Base-by-base conservation (phyloP, 2,888 invertebrate genomes). In the Drosophila anceps region DNA sequence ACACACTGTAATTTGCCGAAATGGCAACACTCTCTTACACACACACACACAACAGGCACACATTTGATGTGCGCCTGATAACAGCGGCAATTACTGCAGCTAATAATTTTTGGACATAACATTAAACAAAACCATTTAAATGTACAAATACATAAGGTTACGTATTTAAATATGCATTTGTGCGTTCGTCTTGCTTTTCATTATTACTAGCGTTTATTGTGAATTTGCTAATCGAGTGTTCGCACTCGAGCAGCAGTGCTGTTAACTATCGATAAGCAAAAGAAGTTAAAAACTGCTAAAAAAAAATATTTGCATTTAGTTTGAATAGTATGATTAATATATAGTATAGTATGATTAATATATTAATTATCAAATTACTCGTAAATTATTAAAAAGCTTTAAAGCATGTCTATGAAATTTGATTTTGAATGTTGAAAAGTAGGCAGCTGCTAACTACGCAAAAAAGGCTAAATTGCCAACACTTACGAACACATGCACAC, bases 61-160 rank as follows among this genome's bases (percentile, higher is more conserved):
- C 10, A 29, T 24, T 29, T 53, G 50, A 39, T 54, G n/a, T 24
- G 27, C n/a, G 55, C 66, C 66, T 64, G 81, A 85, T 83, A 82
- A 76, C 66, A 70, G 7, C 43, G 29, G 24, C 24, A 41, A 65
- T 76, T 61, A 44, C 50, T 50, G 54, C 54, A 54, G 51, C 43
- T 41, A 41, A 39, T 29, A 55, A 44, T 46, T 65, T 55, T 55
- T 35, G 31, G 24, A 41, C 48, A 20, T 18, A 43, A 24, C 15
- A 8, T 24, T 37, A 20, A 41, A 31, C 12, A 50, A 53, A 39
- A n/a, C n/a, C 29, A 43, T 27, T 20, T 12, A 33, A 6, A 53
- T 35, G 18, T 50, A 9, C 1, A 46, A 27, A 46, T 27, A 31
- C 13, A 18, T 5, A 12, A 33, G 10, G 20, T 20, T 9, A 15